Base-by-base conservation (phyloP, 2,888 invertebrate genomes). In the Synanthedon vespiformis region DNA sequence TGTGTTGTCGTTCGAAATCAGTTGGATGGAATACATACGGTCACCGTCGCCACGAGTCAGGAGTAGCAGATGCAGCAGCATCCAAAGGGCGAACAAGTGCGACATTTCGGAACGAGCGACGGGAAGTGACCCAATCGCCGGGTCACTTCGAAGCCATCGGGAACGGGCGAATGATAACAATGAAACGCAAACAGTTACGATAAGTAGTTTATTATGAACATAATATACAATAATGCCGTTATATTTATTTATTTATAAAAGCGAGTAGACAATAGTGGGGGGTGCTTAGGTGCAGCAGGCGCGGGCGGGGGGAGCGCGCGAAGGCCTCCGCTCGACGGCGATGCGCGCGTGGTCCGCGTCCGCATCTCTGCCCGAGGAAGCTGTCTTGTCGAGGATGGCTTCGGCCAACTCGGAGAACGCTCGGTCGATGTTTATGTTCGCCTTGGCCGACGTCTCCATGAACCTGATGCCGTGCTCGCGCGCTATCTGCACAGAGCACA, bases 381-480 rank as follows among this genome's bases (percentile, higher is more conserved):
- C 91, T 58, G 94, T 93, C 89, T 97, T 98, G 85, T 96, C 95
- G 70, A 97, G 89, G 83, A 98, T 96, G 69, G 97, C 95, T 89
- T 96, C 95, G 52, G 98, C 95, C 77, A 98, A 89, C 88, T 97
- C 95, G 72, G 94, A 94, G 89, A 98, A 98, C 55, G 98, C 97
- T 74, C 93, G 92, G 76, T 98, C 98, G 72, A 98, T 97, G 88
- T 98, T 98, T 71, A 97, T 95, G 85, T 97, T 96, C 54, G 96
- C 94, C 89, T 98, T 98, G 58, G 98, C 98, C 59, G 97, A 97
- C 55, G 98, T 98, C 90, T 98, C 98, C 94, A 98, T 95, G 89
- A 98, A 98, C 61, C 96, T 91, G 79, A 98, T 97, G 67, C 95
- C 91, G 88, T 98, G 97, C 88, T 98, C 97, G 70, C 94, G 90